These are phyloP conservation scores for Phoxinus phoxinus DNA, from an alignment of 2,113 vertebrate genomes.

Conservation along the genomic window DNA sequence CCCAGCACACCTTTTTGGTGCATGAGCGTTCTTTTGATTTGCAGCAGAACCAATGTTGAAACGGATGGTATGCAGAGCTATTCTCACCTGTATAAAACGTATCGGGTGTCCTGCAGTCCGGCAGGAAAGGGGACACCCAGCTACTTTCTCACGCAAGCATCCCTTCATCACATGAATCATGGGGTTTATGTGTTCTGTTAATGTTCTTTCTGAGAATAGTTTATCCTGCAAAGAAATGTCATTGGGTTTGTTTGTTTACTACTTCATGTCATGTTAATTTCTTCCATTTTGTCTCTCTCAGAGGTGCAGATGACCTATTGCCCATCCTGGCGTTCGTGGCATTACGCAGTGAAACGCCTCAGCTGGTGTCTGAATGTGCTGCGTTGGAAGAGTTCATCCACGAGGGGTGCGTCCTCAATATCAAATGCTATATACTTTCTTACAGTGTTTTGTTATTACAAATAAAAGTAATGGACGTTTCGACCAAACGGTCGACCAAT, in stretches of 20 bases:
- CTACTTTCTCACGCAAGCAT: conserved; percentile 51
- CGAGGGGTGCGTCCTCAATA: conserved; percentile 82
- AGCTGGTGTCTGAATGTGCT: conserved; percentile 90
- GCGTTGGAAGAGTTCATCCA: conserved; percentile 96
- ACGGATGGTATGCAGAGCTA: not conserved
- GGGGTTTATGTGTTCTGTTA: not conserved
- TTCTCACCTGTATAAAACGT: conserved; percentile 35
- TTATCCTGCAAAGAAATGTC: not conserved
- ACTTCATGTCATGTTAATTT: not conserved
- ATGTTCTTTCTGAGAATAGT: not conserved
- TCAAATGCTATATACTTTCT: not conserved
- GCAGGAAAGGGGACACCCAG: conserved; percentile 52
- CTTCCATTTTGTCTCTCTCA: conserved; percentile 61
- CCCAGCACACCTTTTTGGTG: not conserved
- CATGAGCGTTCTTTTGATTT: not conserved
- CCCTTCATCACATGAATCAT: not conserved
- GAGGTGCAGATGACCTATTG: conserved; percentile 91
- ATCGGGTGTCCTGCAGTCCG: conserved; percentile 44
- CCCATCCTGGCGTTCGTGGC: conserved; percentile 94
- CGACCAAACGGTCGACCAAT: too few relatives aligned
- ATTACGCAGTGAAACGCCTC: conserved; percentile 84
- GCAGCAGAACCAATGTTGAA: not conserved
- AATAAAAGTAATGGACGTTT: too few relatives aligned
- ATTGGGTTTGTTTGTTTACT: not conserved
- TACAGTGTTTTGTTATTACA: too few relatives aligned